Conservation (phyloP, 1,140 invertebrate genomes). For the Aphidius gifuensis region DNA sequence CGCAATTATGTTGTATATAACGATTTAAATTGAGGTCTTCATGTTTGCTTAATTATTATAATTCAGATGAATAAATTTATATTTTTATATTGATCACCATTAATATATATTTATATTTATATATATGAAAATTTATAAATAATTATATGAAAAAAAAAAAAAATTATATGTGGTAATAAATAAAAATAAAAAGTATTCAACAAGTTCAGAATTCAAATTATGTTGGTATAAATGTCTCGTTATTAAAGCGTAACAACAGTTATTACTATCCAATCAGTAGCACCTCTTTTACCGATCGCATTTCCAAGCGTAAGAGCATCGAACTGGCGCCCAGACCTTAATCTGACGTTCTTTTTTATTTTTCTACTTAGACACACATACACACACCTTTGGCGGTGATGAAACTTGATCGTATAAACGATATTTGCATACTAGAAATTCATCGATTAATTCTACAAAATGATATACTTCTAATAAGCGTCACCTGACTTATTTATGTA, state of each 20-base stretch:
- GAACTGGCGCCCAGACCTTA: not conserved
- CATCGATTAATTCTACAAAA: constrained; percentile 17
- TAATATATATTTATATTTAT: too few species aligned
- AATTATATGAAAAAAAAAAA: too few species aligned
- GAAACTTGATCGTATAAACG: constrained; percentile 25
- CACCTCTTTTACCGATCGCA: not conserved
- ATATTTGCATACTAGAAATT: constrained; percentile 32
- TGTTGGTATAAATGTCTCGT: constrained; percentile 16
- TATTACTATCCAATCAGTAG: constrained; percentile 27
- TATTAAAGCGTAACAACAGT: constrained; percentile 27
- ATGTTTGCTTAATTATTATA: too few species aligned
- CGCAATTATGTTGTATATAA: too few species aligned
- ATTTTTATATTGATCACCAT: too few species aligned
- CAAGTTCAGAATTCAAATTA: constrained; percentile 21
- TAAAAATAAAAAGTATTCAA: not conserved
- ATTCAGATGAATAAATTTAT: too few species aligned
- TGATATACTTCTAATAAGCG: constrained; percentile 19
- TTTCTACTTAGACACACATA: constrained; percentile 2
- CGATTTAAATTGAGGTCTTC: too few species aligned
- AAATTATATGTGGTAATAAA: too few species aligned
- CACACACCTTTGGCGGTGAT: constrained; percentile 3
- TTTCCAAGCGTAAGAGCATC: not conserved
- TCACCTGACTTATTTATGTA: constrained; percentile 27
- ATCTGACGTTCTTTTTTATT: not conserved
- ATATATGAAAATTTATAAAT: too few species aligned